Base-by-base conservation (phyloP, 2,113 vertebrate species). In the Dinomys branickii region DNA sequence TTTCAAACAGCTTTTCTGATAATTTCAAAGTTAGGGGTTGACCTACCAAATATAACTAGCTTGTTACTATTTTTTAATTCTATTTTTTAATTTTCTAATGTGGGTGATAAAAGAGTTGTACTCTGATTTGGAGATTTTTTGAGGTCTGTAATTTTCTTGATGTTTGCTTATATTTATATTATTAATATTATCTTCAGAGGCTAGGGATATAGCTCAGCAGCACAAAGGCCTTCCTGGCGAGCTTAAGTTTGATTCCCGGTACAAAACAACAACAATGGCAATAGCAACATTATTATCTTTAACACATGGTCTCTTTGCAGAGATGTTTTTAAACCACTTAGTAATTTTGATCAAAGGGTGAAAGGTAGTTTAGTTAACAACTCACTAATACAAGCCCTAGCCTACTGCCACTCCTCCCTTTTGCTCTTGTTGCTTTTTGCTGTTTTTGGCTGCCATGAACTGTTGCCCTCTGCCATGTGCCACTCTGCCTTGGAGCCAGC, bases 1-100 rank as follows among this genome's bases (percentile, higher is more conserved):
- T 92, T 85, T 94, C 83, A 97, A 95, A 78, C 63, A 54, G 65
- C 28, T 61, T 82, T 95, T 94, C 84, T 92, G 44, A 91, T 83
- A 0, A 85, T 82, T 90, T 96, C 67, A 85, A 24, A 61, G 84
- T 83, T 92, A 63, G 38, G 54, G 28, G 17, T 35, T 26, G 24
- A 81, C 50, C 94, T 73, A 84, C 73, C 61, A 67, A 80, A 89
- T 69, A 26, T 71, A 19, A 35, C 44, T 78, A 88, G 13, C 26
- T 58, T 78, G 24, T 95, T n/a, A 33, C 28, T 78, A 9, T 86
- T 85, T 93, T 93, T 94, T 41, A 38, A 85, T 78, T 83, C 14
- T 33, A 13, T 67, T 67, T 67, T 63, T 67, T 35, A 22, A 44
- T 75, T 26, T 75, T 44, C 44, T 84, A 47, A 54, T 28, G 20